Conservation (phyloP, 2,113 vertebrate species). For the Cyprinodon brontotheroides region DNA sequence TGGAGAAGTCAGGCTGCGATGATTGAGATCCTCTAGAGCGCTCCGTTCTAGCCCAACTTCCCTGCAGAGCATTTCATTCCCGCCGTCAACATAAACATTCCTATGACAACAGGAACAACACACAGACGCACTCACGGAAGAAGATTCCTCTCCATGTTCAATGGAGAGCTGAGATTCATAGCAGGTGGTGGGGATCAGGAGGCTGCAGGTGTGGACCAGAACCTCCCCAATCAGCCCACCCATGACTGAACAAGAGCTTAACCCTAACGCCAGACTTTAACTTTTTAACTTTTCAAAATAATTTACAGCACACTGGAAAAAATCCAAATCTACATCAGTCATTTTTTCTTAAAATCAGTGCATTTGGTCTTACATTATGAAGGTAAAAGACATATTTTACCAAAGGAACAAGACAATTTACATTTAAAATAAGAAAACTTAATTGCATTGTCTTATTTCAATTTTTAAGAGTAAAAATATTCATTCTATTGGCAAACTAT, state of each 20-base stretch:
- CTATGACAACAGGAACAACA: constrained; percentile 17
- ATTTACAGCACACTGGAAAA: no score
- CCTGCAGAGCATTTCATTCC: constrained; percentile 6
- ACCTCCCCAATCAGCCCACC: not conserved
- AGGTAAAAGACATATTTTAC: no score
- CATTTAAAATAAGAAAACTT: no score
- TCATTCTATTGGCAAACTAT: no score
- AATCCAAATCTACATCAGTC: no score
- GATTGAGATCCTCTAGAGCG: constrained; percentile 14
- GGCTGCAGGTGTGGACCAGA: not conserved
- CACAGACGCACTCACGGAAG: not conserved
- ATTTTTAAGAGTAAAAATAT: no score
- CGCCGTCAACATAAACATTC: constrained; percentile 15
- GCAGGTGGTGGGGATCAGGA: constrained; percentile 8
- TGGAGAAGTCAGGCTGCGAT: not conserved
- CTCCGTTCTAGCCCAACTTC: constrained; percentile 43
- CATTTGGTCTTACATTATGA: no score
- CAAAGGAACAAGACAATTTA: no score
- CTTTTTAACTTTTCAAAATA: no score
- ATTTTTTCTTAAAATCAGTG: no score
- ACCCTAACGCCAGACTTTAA: no score
- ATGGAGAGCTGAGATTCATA: constrained; percentile 26
- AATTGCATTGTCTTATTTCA: no score
- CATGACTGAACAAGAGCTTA: not conserved
- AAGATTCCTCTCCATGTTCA: not conserved